A percentile compares a stretch with the other conserved stretches of the same genome.
These are phyloP conservation scores for Caenorhabditis elegans DNA, from an alignment of 1,140 invertebrate genomes.

Conservation along the genomic window DNA sequence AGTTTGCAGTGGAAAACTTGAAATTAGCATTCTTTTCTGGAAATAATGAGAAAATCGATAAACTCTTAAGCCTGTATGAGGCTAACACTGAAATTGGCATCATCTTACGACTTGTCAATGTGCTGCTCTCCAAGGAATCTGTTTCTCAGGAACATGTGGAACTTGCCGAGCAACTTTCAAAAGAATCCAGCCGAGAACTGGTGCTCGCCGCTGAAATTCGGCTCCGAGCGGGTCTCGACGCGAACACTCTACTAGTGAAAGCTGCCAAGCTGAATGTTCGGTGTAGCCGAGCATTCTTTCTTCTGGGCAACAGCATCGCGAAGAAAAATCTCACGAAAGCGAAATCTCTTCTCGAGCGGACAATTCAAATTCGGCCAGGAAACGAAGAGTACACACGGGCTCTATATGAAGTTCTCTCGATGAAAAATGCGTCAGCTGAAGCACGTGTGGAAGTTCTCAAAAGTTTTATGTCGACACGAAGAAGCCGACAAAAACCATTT, in stretches of 20 bases:
- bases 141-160: neutral
- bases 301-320: neutral
- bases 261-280: neutral
- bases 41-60: neutral
- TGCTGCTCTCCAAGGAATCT: neutral
- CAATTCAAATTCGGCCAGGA: neutral
- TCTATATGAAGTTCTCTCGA: neutral
- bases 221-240: neutral
- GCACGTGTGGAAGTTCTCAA: neutral
- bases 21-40: neutral
- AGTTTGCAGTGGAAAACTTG: neutral
- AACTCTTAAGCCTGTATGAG: neutral
- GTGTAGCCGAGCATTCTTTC: neutral
- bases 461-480: neutral
- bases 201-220: neutral
- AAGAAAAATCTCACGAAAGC: neutral
- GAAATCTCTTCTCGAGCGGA: neutral
- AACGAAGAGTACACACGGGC: neutral
- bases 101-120: neutral
- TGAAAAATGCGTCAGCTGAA: neutral
- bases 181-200: neutral
- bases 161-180: neutral
- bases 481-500: neutral
- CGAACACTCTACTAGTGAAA: neutral
- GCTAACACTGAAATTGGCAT: neutral